A percentile compares a stretch with the other conserved stretches of the same genome.
Conservation (phyloP, 1,140 invertebrate species). For the Oncopodura yosiiana region DNA sequence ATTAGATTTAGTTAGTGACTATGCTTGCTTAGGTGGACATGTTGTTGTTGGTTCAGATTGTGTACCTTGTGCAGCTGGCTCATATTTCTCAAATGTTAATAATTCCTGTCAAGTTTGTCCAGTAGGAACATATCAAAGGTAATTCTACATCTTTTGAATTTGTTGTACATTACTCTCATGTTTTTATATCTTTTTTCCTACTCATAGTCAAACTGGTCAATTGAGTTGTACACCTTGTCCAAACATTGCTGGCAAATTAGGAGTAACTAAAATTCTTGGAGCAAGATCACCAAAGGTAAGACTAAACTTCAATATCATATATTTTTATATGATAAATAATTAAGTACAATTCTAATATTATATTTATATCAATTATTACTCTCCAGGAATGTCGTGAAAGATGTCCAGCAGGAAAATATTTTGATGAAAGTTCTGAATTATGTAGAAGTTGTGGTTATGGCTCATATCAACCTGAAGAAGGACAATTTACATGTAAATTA, state of each 20-base stretch:
- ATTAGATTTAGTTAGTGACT: constrained; percentile 72
- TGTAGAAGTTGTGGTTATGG: constrained; percentile 88
- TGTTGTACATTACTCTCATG: no score
- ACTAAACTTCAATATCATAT: not conserved
- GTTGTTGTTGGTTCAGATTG: constrained; percentile 85
- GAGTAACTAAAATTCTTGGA: constrained; percentile 74
- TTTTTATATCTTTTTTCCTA: no score
- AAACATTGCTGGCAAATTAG: constrained; percentile 67
- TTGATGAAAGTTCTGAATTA: constrained; percentile 68
- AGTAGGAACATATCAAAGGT: constrained; percentile 83
- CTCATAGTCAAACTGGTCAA: constrained; percentile 85
- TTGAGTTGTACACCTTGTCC: constrained; percentile 78
- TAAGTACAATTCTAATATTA: not conserved
- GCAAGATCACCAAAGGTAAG: constrained; percentile 52
- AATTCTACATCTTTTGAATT: no score
- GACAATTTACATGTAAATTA: constrained; percentile 76
- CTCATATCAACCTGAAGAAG: constrained; percentile 83
- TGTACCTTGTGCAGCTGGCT: constrained; percentile 88
- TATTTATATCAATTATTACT: not conserved
- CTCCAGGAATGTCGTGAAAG: constrained; percentile 51
- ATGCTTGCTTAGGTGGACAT: constrained; percentile 83
- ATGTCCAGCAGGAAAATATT: constrained; percentile 83
- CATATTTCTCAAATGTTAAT: constrained; percentile 65
- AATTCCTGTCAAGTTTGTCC: constrained; percentile 74
- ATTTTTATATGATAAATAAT: not conserved